Conservation (phyloP, 2,888 invertebrate genomes). For the Matsumyia berberina region DNA sequence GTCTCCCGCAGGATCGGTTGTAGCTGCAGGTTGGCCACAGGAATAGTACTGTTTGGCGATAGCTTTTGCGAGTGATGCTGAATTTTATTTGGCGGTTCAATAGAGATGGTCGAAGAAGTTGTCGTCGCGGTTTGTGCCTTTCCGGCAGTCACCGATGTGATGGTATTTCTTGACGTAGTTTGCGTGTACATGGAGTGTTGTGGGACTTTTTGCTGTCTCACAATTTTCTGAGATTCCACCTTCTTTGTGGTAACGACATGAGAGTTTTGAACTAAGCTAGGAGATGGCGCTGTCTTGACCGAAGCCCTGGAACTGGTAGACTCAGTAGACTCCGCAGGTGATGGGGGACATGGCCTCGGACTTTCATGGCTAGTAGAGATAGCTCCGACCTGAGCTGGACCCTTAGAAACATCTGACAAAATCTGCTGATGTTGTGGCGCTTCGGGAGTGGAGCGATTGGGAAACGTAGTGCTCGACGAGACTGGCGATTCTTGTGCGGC, state of each 20-base stretch:
- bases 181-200: slow-evolving; percentile 85
- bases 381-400: slow-evolving; percentile 93
- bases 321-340: slow-evolving; percentile 85
- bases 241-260: slow-evolving; percentile 60
- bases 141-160: slow-evolving; percentile 91
- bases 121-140: slow-evolving; percentile 91
- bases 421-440: slow-evolving; percentile 73
- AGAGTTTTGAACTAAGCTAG: slow-evolving; percentile 61
- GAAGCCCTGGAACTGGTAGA: slow-evolving; percentile 76
- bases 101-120: slow-evolving; percentile 84
- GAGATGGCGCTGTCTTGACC: slow-evolving; percentile 74
- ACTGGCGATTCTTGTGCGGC: slow-evolving; percentile 84
- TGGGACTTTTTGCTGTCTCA: slow-evolving; percentile 65
- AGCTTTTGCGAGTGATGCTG: slow-evolving; percentile 78
- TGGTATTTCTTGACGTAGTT: slow-evolving; percentile 91
- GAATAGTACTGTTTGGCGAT: slow-evolving; percentile 77
- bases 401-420: slow-evolving; percentile 84
- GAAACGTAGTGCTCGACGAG: slow-evolving; percentile 80
- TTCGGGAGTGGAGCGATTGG: slow-evolving; percentile 78
- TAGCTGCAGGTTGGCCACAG: slow-evolving; percentile 80
- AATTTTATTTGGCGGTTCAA: slow-evolving; percentile 74
- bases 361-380: slow-evolving; percentile 93
- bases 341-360: slow-evolving; percentile 87
- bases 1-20: slow-evolving; percentile 80
- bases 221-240: slow-evolving; percentile 74